Percentiles rank a stretch among this genome's conserved stretches.
These are phyloP conservation scores for Rhadina sibilatrix DNA, from an alignment of 2,113 vertebrate genomes.

Conservation along the genomic window DNA sequence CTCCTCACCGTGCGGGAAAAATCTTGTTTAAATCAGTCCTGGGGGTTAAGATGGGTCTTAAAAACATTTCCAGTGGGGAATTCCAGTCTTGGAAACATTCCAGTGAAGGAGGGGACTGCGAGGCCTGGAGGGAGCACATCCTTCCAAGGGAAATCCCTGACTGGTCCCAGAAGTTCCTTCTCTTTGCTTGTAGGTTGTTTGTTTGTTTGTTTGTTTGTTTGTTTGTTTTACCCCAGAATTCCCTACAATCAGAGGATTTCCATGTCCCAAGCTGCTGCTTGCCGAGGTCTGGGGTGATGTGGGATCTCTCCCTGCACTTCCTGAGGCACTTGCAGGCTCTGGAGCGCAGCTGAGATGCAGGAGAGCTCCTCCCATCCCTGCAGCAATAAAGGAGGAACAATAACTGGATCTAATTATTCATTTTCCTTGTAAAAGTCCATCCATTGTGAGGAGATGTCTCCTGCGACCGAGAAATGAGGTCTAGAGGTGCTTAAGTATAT, in stretches of 20 bases:
- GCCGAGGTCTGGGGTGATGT: accelerated
- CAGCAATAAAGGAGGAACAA: background rate
- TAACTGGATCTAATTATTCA: constrained; percentile 3
- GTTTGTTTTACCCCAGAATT: background rate
- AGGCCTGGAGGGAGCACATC: background rate
- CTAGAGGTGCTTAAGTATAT: constrained; percentile 21
- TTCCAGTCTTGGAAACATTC: background rate
- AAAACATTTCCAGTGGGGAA: background rate
- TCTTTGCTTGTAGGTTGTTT: background rate
- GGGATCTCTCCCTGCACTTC: background rate
- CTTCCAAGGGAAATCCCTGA: background rate
- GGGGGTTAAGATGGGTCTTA: background rate
- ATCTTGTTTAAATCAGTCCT: accelerated
- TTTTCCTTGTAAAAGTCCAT: constrained; percentile 20
- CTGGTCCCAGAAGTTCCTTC: background rate
- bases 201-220: no score
- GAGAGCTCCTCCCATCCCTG: background rate
- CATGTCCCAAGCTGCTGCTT: accelerated
- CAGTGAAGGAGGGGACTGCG: background rate
- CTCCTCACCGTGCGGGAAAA: background rate
- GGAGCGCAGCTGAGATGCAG: background rate
- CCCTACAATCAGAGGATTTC: accelerated
- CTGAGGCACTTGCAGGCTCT: background rate
- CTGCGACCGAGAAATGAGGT: background rate
- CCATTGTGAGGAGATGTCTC: constrained; percentile 14